Evolutionary conservation across 23 tunicate species (phyloP).

Genomic region (Styela clava): DNA sequence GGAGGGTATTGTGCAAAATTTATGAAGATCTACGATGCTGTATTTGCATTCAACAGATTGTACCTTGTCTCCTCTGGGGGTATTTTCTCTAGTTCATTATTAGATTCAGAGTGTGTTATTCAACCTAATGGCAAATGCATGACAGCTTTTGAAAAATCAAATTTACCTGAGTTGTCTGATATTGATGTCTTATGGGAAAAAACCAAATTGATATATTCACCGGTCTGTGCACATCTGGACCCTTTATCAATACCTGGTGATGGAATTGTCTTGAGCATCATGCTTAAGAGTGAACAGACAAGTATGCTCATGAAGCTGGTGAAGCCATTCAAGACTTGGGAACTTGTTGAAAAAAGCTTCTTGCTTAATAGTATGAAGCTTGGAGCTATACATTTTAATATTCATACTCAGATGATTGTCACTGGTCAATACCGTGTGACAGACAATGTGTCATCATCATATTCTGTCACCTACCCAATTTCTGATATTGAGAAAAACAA

Average conservation of each 20-base stretch:
- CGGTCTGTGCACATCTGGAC: neutral
- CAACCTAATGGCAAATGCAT: neutral
- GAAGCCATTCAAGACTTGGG: neutral
- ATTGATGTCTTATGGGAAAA: neutral
- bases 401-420: neutral
- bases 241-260: neutral
- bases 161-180: neutral
- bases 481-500: neutral
- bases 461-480: neutral
- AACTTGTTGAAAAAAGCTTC: neutral
- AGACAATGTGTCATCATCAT: neutral
- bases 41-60: neutral
- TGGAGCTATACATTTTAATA: neutral
- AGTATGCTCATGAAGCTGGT: neutral
- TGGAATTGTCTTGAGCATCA: neutral
- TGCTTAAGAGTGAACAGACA: neutral
- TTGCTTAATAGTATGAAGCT: neutral
- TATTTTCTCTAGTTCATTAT: neutral
- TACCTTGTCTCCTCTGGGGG: neutral
- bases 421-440: neutral
- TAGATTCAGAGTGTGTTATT: neutral
- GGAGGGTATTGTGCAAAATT: neutral
- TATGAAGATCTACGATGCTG: neutral
- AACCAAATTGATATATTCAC: neutral
- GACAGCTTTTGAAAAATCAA: neutral